Base-by-base conservation (phyloP, 2,113 vertebrate genomes). In the Alaudala cheleensis region DNA sequence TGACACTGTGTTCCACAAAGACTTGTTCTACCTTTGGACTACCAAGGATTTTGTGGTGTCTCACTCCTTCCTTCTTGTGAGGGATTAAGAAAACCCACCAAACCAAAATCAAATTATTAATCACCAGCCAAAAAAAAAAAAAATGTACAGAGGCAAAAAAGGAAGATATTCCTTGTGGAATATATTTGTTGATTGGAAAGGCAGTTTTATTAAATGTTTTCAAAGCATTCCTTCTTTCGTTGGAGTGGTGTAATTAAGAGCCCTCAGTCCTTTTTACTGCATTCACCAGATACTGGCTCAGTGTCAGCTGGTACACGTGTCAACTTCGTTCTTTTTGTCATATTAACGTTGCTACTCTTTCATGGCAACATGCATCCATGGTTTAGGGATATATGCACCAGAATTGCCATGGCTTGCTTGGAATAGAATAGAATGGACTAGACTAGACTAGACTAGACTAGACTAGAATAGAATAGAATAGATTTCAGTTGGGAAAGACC, bases 341-440 rank as follows among this genome's bases (percentile, higher is more conserved):
- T 5, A 4, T 26, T 28, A 20, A 33, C 22, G 17, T 31, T 8
- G 18, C 15, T 28, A 18, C 33, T 29, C 9, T 45, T 31, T 26
- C 37, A 23, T 1, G 56, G 53, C 39, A 58, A 70, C 0, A 0
- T 5, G 4, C 19, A 31, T 3, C 9, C 6, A 47, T 12, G 33
- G 10, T 14, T 65, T 42, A 23, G 25, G 11, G 34, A 58, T 3
- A 7, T 0, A 37, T 0, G 0, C 3, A 25, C 4, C 15, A 23
- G 19, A 51, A 33, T 12, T 26, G 33, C 50, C 28, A 53, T 0
- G 1, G 67, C 15, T 44, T 40, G 19, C 37, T 37, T 64, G 45
- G 60, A 77, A 81, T 4, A 8, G 42, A 21, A 78, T 3, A 3
- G 50, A 7, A 24, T 8, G 3, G 33, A 4, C 14, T 29, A 26